These are phyloP conservation scores for Macrostomum lignano DNA, from an alignment of 1,140 invertebrate genomes.

Conservation along the genomic window DNA sequence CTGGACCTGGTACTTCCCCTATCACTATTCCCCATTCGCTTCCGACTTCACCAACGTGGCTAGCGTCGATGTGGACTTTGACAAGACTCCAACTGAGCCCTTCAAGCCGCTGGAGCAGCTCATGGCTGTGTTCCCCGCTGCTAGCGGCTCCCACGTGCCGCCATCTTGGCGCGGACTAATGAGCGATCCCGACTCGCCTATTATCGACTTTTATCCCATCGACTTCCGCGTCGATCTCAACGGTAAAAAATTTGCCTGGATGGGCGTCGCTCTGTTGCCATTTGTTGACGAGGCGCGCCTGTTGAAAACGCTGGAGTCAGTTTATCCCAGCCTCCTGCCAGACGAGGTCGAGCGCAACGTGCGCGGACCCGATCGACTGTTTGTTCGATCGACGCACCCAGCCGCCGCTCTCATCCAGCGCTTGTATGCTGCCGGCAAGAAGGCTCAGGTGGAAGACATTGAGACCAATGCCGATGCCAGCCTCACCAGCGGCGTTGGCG, in stretches of 20 bases:
- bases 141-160: slow-evolving; percentile 69
- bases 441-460: slow-evolving; percentile 6
- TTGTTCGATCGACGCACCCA: slow-evolving; percentile 39
- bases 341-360: slow-evolving; percentile 38
- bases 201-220: slow-evolving; percentile 93
- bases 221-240: slow-evolving; percentile 78
- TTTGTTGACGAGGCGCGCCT: slow-evolving; percentile 82
- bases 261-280: slow-evolving; percentile 75
- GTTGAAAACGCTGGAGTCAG: slow-evolving; percentile 50
- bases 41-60: slow-evolving; percentile 82
- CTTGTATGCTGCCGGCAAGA: slow-evolving; percentile 34
- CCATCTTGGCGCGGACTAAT: slow-evolving; percentile 70
- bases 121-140: slow-evolving; percentile 96
- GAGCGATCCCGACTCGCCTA: slow-evolving; percentile 60
- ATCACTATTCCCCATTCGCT: slow-evolving; percentile 98
- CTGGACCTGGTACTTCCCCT: slow-evolving; percentile 99
- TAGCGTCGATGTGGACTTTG: slow-evolving; percentile 52
- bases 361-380: slow-evolving; percentile 47
- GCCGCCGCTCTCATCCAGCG: slow-evolving; percentile 40
- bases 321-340: slow-evolving; percentile 44
- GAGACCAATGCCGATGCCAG: slow-evolving; percentile 33
- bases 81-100: slow-evolving; percentile 54
- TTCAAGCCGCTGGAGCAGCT: slow-evolving; percentile 88
- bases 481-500: slow-evolving; percentile 1
- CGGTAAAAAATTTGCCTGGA: slow-evolving; percentile 97